These are phyloP conservation scores for Drosophila yakuba DNA, from an alignment of 1,140 invertebrate species.

Conservation along the genomic window DNA sequence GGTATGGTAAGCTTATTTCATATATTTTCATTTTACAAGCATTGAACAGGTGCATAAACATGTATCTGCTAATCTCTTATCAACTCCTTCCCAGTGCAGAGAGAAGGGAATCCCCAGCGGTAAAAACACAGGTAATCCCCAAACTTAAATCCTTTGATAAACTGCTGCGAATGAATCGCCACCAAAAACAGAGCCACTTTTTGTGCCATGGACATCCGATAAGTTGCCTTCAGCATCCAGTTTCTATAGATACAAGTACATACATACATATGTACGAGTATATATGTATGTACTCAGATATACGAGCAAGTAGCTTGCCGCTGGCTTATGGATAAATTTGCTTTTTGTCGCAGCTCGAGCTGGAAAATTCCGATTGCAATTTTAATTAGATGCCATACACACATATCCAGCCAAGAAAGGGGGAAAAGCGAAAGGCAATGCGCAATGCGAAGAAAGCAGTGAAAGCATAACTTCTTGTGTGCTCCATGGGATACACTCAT, in stretches of 20 bases:
- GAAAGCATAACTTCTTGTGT: slow-evolving; percentile 52
- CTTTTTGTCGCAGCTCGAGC: slow-evolving; percentile 44
- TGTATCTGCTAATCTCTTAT: background rate
- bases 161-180: slow-evolving; percentile 13
- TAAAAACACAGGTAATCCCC: background rate
- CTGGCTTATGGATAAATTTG: slow-evolving; percentile 41
- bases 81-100: background rate
- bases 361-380: slow-evolving; percentile 64
- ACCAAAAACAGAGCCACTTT: background rate
- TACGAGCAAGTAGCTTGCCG: slow-evolving; percentile 17
- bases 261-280: too few relatives aligned
- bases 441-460: slow-evolving; percentile 7
- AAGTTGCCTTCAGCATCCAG: slow-evolving; percentile 14
- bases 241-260: background rate
- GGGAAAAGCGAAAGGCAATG: background rate
- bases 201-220: slow-evolving; percentile 16
- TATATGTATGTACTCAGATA: too few relatives aligned
- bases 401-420: slow-evolving; percentile 2
- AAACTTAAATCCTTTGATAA: slow-evolving; percentile 21
- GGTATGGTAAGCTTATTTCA: background rate
- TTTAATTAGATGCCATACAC: slow-evolving; percentile 68
- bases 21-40: too few relatives aligned
- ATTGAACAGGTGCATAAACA: background rate
- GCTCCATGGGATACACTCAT: background rate
- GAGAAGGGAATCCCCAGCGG: too few relatives aligned